phyloP scores from a whole-genome alignment of 2,888 invertebrate species.

The Melangyna quadrimaculata region DNA sequence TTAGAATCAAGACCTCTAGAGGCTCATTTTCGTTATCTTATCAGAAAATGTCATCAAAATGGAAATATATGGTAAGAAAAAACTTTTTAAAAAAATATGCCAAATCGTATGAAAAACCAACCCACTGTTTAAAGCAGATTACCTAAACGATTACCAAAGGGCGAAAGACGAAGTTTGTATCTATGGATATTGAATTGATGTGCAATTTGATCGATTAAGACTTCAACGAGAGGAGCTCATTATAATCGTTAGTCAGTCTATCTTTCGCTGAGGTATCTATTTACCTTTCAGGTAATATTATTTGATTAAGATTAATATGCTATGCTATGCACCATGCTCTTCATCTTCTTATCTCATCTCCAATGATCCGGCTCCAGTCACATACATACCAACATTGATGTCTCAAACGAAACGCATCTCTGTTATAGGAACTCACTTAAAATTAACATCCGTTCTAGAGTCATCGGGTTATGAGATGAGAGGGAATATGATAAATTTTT shows the following conservation, averaged over 20 bases:
- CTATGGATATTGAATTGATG: conserved; percentile 12
- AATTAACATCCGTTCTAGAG: conserved; percentile 48
- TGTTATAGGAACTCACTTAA: conserved; percentile 18
- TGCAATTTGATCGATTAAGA: conserved; percentile 49
- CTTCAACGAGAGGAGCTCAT: conserved; percentile 43
- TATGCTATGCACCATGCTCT: neutral
- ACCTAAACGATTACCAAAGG: neutral
- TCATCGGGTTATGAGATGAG: neutral
- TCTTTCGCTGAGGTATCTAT: neutral
- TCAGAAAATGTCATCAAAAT: too few species aligned
- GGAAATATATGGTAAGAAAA: too few species aligned
- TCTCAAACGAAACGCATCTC: neutral
- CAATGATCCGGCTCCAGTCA: neutral
- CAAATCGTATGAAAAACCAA: neutral
- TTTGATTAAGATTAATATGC: conserved; percentile 42
- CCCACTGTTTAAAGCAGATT: neutral
- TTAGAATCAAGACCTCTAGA: too few species aligned
- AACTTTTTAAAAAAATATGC: neutral
- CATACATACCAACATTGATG: neutral
- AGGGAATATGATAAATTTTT: conserved; percentile 3
- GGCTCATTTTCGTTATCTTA: too few species aligned
- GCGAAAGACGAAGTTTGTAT: neutral
- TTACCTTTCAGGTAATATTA: conserved; percentile 45
- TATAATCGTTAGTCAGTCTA: conserved; percentile 1
- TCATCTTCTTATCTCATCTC: neutral